Base-by-base conservation (phyloP, 2,113 vertebrate genomes). In the Ginglymostoma cirratum region DNA sequence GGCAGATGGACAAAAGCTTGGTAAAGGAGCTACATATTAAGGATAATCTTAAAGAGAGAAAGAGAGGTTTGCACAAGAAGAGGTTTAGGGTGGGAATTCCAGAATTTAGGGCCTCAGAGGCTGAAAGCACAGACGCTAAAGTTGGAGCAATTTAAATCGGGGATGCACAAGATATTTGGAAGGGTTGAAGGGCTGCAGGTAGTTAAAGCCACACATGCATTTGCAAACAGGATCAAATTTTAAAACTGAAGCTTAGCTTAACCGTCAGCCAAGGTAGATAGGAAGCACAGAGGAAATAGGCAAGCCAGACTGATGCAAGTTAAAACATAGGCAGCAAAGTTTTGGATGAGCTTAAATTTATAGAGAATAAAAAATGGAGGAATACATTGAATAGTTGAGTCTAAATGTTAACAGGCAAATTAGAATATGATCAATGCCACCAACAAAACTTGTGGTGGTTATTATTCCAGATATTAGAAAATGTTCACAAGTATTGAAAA, bases 401-500 rank as follows among this genome's bases (percentile, higher is more conserved):
- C 48, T 14, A 89, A 27, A 61, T 12, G 10, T 14, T 34, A 61
- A n/a, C 30, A n/a, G 30, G 8, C 30, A 65, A 90, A n/a, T 65
- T n/a, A 90, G 87, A 55, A 90, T 48, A 38, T 66, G 38, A 66
- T 93, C 61, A 93, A 93, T 83, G 38, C n/a, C 61, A 90, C 52
- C 30, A 65, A 65, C 30, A 61, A 90, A 30, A 90, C 38, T 2
- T 76, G 72, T 90, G 27, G 27, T 61, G 61, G 5, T 61, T 90
- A 55, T 90, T 30, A 6, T 34, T 90, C 27, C 30, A 90, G 52
- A 17, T 61, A 30, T 61, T 15, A 92, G 34, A 86, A 86, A 65
- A 92, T 21, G 38, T 65, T 92, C 55, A 66, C 38, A 66, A 66
- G 65, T n/a, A n/a, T 19, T 66, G 89, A 38, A 38, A 93, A 61